Evolutionary conservation across 2,797 vertebrate genomes (phyloP).

Genomic region (Chrysocyon brachyurus): DNA sequence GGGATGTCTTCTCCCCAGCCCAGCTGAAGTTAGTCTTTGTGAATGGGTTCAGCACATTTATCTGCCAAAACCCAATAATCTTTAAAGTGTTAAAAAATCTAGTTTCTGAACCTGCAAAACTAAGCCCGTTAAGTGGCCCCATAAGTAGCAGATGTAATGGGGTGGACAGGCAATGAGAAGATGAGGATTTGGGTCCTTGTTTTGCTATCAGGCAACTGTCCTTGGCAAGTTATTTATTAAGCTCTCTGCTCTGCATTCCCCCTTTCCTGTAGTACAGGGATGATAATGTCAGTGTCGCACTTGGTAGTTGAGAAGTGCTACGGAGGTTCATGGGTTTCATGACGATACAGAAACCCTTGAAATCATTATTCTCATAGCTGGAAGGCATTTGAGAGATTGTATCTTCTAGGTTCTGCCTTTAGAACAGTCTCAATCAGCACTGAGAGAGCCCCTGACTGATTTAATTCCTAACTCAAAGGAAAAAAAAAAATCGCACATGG

Average conservation of each 20-base stretch:
- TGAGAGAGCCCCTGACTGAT: neutral
- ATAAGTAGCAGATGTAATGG: neutral
- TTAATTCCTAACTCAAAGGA: neutral
- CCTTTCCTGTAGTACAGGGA: neutral
- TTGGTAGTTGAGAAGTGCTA: neutral
- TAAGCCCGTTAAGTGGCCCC: neutral
- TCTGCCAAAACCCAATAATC: neutral
- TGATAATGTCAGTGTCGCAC: neutral
- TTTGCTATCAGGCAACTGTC: neutral
- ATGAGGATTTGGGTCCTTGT: neutral
- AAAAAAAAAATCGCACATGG: neutral
- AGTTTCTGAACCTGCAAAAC: neutral
- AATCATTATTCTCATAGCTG: neutral
- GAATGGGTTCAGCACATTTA: neutral
- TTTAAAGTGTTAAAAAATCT: constrained; percentile 35
- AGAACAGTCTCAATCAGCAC: constrained; percentile 14
- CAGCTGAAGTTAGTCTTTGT: neutral
- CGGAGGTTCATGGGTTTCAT: neutral
- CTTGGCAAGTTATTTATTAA: neutral
- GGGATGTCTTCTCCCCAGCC: neutral
- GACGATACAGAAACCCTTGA: neutral
- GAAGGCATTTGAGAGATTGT: neutral
- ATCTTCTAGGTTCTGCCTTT: neutral
- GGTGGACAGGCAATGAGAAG: neutral
- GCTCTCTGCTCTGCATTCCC: neutral